These are phyloP conservation scores for Cephus pulcher DNA, from an alignment of 2,888 invertebrate genomes.

Conservation along the genomic window DNA sequence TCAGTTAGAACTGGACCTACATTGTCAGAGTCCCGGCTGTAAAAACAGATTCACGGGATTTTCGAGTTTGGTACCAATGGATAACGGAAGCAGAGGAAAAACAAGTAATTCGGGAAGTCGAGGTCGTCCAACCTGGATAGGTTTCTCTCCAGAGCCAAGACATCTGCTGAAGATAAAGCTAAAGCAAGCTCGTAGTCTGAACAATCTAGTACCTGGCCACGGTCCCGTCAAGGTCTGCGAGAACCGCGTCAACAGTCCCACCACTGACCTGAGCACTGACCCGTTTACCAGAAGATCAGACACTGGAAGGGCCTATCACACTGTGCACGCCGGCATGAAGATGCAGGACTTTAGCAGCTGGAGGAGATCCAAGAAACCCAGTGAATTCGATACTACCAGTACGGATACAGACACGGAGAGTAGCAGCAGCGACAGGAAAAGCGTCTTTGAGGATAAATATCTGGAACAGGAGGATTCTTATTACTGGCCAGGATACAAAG, in stretches of 20 bases:
- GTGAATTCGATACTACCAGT: constrained; percentile 4
- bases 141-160: constrained; percentile 16
- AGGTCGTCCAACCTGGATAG: neutral
- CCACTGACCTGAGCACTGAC: constrained; percentile 5
- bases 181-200: constrained; percentile 65
- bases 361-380: neutral
- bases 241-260: constrained; percentile 7
- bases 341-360: constrained; percentile 22
- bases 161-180: constrained; percentile 47
- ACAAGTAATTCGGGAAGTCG: constrained; percentile 4
- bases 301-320: neutral
- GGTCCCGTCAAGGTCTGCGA: constrained; percentile 4
- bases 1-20: constrained; percentile 8
- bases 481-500: neutral
- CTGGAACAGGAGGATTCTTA: neutral
- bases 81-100: neutral
- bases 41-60: neutral
- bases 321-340: constrained; percentile 35
- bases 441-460: neutral
- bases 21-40: neutral
- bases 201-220: constrained; percentile 48
- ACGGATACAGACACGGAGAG: constrained; percentile 10
- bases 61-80: neutral
- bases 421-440: constrained; percentile 7
- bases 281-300: neutral